These are phyloP conservation scores for Rhombomys opimus DNA, from an alignment of 2,113 vertebrate genomes.

Conservation along the genomic window DNA sequence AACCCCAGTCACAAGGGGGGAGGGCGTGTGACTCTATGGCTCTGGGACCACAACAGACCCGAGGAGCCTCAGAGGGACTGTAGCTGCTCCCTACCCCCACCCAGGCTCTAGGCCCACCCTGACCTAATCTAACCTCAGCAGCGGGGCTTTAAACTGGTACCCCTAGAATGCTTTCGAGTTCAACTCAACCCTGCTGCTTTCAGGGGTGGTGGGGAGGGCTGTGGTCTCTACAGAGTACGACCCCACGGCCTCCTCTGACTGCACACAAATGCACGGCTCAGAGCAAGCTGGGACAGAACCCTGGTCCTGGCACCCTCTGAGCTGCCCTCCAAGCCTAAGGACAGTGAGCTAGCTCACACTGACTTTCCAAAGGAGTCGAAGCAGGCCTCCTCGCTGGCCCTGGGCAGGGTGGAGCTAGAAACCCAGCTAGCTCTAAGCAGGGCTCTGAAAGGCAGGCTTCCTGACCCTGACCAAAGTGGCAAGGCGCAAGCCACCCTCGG, in stretches of 20 bases:
- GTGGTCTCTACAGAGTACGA: background rate
- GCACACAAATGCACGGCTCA: background rate
- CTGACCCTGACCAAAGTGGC: background rate
- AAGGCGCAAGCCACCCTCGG: background rate
- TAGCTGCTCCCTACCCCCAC: background rate
- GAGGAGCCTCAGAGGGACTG: background rate
- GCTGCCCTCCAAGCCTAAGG: background rate
- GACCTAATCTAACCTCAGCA: background rate
- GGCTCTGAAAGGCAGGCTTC: background rate
- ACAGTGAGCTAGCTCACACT: background rate
- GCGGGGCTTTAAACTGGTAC: background rate
- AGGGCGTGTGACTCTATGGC: slow-evolving; percentile 60
- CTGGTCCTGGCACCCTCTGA: background rate
- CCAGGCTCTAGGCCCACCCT: background rate
- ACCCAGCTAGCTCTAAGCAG: background rate
- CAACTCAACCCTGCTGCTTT: background rate
- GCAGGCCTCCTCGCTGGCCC: background rate
- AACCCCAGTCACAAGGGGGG: slow-evolving; percentile 67
- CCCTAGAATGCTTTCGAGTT: background rate
- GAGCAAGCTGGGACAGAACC: background rate
- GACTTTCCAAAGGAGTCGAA: background rate
- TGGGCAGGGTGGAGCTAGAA: background rate
- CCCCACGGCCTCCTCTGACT: background rate
- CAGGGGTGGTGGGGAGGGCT: background rate
- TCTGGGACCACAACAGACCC: slow-evolving; percentile 16